phyloP scores from a whole-genome alignment of 2,888 invertebrate species.

The Campoplex capitator region DNA sequence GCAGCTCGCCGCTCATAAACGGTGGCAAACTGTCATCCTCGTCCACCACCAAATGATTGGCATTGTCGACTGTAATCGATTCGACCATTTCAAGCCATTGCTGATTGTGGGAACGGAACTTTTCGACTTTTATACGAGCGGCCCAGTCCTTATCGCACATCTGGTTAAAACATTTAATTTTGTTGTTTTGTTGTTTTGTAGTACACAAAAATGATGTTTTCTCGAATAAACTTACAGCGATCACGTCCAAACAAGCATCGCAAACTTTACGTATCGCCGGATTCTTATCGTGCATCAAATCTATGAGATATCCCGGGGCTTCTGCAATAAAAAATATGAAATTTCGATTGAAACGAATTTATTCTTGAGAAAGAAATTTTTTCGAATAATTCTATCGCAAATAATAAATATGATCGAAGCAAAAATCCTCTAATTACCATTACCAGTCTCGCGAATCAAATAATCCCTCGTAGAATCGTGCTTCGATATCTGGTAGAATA shows the following conservation, averaged over 20 bases:
- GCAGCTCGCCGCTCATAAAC: constrained; percentile 91
- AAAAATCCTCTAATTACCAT: constrained; percentile 74
- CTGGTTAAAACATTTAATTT: constrained; percentile 76
- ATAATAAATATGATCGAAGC: constrained; percentile 53
- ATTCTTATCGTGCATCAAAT: constrained; percentile 99
- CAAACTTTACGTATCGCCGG: constrained; percentile 96
- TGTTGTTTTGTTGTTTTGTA: no score
- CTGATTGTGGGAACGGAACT: constrained; percentile 99
- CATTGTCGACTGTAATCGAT: constrained; percentile 86
- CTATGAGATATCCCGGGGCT: constrained; percentile 97
- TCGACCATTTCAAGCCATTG: constrained; percentile 99
- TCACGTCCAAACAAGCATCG: constrained; percentile 97
- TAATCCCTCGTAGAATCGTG: constrained; percentile 92
- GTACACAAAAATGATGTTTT: neutral
- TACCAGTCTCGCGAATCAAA: constrained; percentile 94
- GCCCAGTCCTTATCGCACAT: constrained; percentile 96
- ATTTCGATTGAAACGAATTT: neutral
- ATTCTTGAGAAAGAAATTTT: neutral
- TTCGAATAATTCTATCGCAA: constrained; percentile 13
- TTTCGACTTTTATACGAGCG: constrained; percentile 95
- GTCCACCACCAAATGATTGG: constrained; percentile 86
- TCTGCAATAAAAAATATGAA: constrained; percentile 86
- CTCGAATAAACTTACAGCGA: constrained; percentile 88
- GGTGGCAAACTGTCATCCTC: constrained; percentile 90
- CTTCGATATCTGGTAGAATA: constrained; percentile 95